These are phyloP conservation scores for Pinctada fucata DNA, from an alignment of 2,888 invertebrate species.

Conservation along the genomic window DNA sequence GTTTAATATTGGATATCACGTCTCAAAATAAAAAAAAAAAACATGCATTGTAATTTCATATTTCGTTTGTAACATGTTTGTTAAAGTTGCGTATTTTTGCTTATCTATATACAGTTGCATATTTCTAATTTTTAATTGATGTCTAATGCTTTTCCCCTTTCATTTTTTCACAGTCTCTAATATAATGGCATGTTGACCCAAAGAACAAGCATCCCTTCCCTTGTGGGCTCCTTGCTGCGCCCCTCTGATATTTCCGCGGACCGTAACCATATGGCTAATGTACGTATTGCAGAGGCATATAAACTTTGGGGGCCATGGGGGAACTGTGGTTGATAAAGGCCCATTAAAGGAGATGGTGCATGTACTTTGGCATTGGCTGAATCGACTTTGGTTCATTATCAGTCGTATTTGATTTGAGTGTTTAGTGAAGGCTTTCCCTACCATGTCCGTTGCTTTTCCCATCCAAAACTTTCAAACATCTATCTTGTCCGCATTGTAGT, in stretches of 20 bases:
- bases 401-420: background rate
- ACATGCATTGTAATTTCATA: no score
- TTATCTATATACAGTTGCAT: no score
- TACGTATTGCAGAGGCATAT: background rate
- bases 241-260: background rate
- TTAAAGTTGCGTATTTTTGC: no score
- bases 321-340: background rate
- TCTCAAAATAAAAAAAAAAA: no score
- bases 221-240: background rate
- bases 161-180: conserved; percentile 2
- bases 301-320: no score
- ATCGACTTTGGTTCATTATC: background rate
- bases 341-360: background rate
- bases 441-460: background rate
- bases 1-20: no score
- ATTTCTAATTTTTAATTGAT: no score
- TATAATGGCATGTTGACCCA: background rate
- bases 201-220: background rate
- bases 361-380: background rate
- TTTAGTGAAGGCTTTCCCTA: background rate
- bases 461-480: background rate
- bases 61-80: no score
- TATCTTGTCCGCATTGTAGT: background rate
- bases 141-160: background rate
- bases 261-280: background rate